phyloP scores from a whole-genome alignment of 1,140 invertebrate genomes.

The Whitmania pigra region DNA sequence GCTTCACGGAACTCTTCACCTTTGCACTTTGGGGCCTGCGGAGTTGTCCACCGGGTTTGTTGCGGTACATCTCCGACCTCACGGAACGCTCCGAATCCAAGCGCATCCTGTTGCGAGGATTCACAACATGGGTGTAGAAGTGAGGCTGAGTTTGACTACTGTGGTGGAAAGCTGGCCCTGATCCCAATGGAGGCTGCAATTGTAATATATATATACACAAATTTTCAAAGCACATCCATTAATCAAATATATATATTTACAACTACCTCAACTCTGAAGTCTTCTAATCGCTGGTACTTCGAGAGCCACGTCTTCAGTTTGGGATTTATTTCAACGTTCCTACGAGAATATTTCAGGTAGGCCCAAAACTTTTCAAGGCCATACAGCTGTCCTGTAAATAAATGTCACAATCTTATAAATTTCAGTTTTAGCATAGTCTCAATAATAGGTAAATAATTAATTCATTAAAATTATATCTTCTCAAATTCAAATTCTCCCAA shows the following conservation, averaged over 20 bases:
- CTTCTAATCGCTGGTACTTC: conserved; percentile 85
- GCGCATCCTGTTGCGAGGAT: background rate
- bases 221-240: background rate
- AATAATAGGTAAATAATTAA: conserved; percentile 19
- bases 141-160: conserved; percentile 10
- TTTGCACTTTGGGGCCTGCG: background rate
- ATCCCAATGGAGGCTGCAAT: conserved; percentile 1
- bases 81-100: background rate
- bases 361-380: conserved; percentile 98
- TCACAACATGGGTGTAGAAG: conserved; percentile 1
- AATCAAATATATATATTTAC: background rate
- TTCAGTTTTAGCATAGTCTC: conserved; percentile 26
- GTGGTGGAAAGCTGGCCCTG: conserved; percentile 4
- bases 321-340: conserved; percentile 60
- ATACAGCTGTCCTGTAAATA: conserved; percentile 70
- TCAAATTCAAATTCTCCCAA: conserved; percentile 30
- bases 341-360: conserved; percentile 62
- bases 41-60: background rate
- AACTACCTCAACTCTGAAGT: conserved; percentile 53
- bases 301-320: conserved; percentile 65
- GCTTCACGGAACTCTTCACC: background rate
- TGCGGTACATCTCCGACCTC: background rate
- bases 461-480: conserved; percentile 6
- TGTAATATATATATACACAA: background rate
- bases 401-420: background rate